These are phyloP conservation scores for Heliconius ismenius DNA, from an alignment of 2,888 invertebrate genomes.

Conservation along the genomic window DNA sequence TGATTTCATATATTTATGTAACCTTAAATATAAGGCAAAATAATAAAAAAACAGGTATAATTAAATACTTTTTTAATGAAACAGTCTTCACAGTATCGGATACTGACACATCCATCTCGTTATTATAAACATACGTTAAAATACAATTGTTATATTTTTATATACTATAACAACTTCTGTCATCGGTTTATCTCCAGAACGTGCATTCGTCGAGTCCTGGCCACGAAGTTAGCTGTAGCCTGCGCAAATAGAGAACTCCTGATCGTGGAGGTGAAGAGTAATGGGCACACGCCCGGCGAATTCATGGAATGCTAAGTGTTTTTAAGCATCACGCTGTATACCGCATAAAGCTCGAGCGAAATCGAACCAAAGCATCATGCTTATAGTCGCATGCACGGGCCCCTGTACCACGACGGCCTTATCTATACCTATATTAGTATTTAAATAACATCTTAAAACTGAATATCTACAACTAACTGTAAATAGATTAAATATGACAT, in stretches of 20 bases:
- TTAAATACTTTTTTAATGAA: constrained; percentile 36
- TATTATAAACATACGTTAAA: not conserved
- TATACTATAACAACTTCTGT: not conserved
- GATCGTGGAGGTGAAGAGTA: too few species aligned
- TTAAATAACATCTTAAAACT: not conserved
- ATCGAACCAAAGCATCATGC: too few species aligned
- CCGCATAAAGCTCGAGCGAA: too few species aligned
- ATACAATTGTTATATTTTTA: not conserved
- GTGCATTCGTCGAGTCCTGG: not conserved
- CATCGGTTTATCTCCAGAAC: not conserved
- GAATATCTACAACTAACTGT: not conserved
- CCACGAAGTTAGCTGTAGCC: too few species aligned
- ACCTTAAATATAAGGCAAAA: not conserved
- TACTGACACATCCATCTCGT: constrained; percentile 27
- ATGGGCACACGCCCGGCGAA: too few species aligned
- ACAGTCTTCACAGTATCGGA: constrained; percentile 41
- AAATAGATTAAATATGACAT: not conserved
- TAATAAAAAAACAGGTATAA: not conserved
- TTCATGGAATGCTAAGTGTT: too few species aligned
- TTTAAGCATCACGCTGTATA: too few species aligned
- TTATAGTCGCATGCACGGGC: too few species aligned
- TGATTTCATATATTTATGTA: too few species aligned
- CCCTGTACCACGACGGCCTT: too few species aligned
- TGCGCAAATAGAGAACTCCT: too few species aligned
- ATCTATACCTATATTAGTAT: not conserved